Conservation (phyloP, 30 jellyfish, hydroid and myxozoan species). For the Cassiopea andromeda region DNA sequence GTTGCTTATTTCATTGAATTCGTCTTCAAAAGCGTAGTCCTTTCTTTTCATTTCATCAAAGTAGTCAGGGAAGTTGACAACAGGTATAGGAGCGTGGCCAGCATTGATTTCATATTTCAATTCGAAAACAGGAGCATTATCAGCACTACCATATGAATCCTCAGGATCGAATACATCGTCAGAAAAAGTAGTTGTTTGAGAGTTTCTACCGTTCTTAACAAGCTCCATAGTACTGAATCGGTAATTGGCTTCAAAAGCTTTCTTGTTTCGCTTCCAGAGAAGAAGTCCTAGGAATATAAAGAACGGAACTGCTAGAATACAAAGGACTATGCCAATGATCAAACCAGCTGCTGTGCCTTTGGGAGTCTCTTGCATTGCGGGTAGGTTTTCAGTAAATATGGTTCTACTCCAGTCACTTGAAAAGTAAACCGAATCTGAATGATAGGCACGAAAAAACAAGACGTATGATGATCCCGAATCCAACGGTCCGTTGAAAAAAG, state of each 20-base stretch:
- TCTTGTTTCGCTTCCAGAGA: slow-evolving; percentile 41
- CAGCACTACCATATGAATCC: background rate
- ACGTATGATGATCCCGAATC: slow-evolving; percentile 56
- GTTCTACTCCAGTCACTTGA: slow-evolving; percentile 73
- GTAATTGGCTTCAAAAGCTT: slow-evolving; percentile 19
- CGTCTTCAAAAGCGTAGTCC: slow-evolving; percentile 62
- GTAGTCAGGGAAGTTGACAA: slow-evolving; percentile 54
- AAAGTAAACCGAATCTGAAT: slow-evolving; percentile 37
- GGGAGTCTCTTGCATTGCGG: background rate
- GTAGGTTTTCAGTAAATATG: background rate
- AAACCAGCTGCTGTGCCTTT: slow-evolving; percentile 26
- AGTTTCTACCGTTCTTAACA: slow-evolving; percentile 24
- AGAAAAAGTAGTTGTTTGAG: slow-evolving; percentile 1
- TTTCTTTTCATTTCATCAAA: slow-evolving; percentile 35
- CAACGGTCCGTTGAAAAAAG: slow-evolving; percentile 64
- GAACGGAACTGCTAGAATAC: slow-evolving; percentile 28
- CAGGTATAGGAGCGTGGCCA: slow-evolving; percentile 54
- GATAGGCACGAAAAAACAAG: slow-evolving; percentile 60
- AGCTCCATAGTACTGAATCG: slow-evolving; percentile 62
- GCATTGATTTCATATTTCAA: slow-evolving; percentile 46
- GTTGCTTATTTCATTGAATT: slow-evolving; percentile 44
- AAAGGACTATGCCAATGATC: slow-evolving; percentile 16
- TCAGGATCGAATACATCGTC: slow-evolving; percentile 55
- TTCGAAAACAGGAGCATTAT: slow-evolving; percentile 4
- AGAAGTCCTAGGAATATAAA: slow-evolving; percentile 31